phyloP scores from a whole-genome alignment of 2,113 vertebrate genomes.

The Genyomyrus donnyi region DNA sequence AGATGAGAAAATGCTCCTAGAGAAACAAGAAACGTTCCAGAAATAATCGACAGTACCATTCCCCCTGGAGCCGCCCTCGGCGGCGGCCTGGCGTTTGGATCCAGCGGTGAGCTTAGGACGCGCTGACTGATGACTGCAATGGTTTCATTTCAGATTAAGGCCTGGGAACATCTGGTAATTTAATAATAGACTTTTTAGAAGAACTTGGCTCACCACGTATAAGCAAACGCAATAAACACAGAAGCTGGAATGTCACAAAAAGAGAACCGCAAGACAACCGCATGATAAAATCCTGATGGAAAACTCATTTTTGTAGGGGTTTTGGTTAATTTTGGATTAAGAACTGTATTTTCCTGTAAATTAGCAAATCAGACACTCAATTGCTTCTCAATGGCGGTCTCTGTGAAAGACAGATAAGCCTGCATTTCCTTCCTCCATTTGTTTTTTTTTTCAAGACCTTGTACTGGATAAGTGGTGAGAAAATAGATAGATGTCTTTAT shows the following conservation, averaged over 20 bases:
- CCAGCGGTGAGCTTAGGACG: background rate
- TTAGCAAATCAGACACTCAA: background rate
- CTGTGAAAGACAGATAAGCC: background rate
- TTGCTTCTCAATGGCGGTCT: background rate
- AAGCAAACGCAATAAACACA: slow-evolving; percentile 3
- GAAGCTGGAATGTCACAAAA: background rate
- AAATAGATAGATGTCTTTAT: background rate
- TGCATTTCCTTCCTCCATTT: background rate
- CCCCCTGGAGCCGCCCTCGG: background rate
- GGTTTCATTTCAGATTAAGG: slow-evolving; percentile 3
- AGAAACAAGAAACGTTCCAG: slow-evolving; percentile 4
- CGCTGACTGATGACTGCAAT: slow-evolving; percentile 1
- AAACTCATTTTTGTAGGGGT: background rate
- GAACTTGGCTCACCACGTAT: background rate
- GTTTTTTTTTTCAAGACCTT: background rate
- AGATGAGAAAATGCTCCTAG: background rate
- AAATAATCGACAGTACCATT: background rate
- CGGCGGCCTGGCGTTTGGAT: background rate
- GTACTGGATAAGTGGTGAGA: background rate
- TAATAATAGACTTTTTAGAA: slow-evolving; percentile 8
- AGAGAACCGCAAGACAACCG: background rate
- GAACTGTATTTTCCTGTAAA: background rate
- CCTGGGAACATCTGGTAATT: slow-evolving; percentile 11
- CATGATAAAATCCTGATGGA: slow-evolving; percentile 6
- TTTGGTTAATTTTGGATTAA: background rate